Evolutionary conservation across 2,797 vertebrate genomes (phyloP), one percentile per base, ranked within the genome.

Genomic region (Synanceia verrucosa): DNA sequence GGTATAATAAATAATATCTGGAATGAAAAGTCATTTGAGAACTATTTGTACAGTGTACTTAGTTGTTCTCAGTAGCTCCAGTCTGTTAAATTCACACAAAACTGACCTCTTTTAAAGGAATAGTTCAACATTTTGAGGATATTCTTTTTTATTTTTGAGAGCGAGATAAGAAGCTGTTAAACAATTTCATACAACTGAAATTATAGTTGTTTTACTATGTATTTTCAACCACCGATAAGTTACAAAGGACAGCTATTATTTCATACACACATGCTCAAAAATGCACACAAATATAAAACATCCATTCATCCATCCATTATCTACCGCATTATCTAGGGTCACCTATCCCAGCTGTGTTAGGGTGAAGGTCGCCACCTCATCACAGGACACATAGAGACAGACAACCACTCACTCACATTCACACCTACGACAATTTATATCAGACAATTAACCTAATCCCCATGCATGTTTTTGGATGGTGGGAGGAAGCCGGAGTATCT

Each of bases 181-280:
- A 31, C 29, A 53, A 9, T 14, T 13, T 6, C 13, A 4, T 4
- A 8, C 6, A 47, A 24, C 9, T 26, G 2, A 11, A 46, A 13
- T 28, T 16, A 11, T n/a, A 0, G 1, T 14, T 19, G 1, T 34
- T 43, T 4, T 28, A 10, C 9, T 4, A n/a, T n/a, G n/a, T n/a
- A n/a, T n/a, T n/a, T n/a, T n/a, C n/a, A n/a, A n/a, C n/a, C n/a
- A n/a, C n/a, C n/a, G 39, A 18, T 41, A 41, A 41, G 18, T 41
- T 41, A 41, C 39, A 41, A 0, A 41, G 39, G 16, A 41, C 18
- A 41, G 39, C 39, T 41, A 41, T 41, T 41, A 6, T 41, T 18
- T 8, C 18, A 41, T 6, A 14, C 18, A 41, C 8, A 0, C 9
- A 13, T 41, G 18, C 39, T 41, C 39, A 41, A 41, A 18, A 41